phyloP scores from a whole-genome alignment of 1,140 invertebrate species.

The Hermatobates lingyangjiaoensis region DNA sequence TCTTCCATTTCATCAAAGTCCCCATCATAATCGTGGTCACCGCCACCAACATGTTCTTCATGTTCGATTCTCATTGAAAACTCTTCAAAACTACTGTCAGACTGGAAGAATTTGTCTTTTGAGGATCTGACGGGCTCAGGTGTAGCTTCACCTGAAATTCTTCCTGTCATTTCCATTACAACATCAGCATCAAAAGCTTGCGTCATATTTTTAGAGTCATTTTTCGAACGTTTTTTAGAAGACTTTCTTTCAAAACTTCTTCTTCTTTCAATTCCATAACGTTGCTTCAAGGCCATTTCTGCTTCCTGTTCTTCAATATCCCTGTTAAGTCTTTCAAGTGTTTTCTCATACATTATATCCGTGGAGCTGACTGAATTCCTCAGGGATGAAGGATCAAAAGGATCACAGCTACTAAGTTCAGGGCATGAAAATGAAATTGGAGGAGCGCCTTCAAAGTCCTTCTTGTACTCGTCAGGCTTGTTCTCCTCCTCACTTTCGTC shows the following conservation, averaged over 20 bases:
- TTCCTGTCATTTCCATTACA: not conserved
- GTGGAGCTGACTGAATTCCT: slow-evolving; percentile 59
- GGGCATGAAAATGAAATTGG: slow-evolving; percentile 61
- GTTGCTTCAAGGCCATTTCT: slow-evolving; percentile 25
- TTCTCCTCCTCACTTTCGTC: slow-evolving; percentile 3
- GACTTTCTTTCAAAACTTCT: slow-evolving; percentile 13
- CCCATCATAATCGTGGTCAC: slow-evolving; percentile 8
- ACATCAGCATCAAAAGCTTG: not conserved
- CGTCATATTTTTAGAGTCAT: not conserved
- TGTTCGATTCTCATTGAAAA: slow-evolving; percentile 21
- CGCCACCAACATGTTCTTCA: slow-evolving; percentile 9
- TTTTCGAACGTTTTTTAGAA: slow-evolving; percentile 5
- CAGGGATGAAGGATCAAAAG: slow-evolving; percentile 26
- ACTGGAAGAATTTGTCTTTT: slow-evolving; percentile 11
- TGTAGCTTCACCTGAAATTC: not conserved
- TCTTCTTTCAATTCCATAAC: slow-evolving; percentile 13
- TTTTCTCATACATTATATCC: slow-evolving; percentile 54
- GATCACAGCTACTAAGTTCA: slow-evolving; percentile 36
- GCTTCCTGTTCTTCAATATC: slow-evolving; percentile 50
- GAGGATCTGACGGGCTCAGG: not conserved
- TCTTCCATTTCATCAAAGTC: slow-evolving; percentile 11
- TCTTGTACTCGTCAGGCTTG: too few species aligned
- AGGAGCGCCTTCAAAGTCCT: too few species aligned
- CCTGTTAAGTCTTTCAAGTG: slow-evolving; percentile 57
- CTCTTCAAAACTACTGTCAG: slow-evolving; percentile 18